Evolutionary conservation across 1,140 invertebrate species (phyloP), one percentile per base, ranked within the genome.

Genomic region (Hermetia illucens): DNA sequence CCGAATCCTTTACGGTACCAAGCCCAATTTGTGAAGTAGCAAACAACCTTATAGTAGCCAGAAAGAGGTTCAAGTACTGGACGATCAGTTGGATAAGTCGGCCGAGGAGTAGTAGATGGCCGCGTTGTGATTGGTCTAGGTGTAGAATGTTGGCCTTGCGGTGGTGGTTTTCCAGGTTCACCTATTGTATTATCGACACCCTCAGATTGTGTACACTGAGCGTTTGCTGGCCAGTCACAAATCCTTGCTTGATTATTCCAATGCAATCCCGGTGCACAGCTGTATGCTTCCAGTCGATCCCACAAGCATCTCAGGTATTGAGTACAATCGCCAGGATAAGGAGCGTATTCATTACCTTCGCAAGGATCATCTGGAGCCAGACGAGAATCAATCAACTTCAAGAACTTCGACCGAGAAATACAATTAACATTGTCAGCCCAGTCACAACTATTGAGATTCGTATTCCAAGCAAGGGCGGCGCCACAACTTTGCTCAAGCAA

Each of bases 21-120:
- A 1, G 88, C 84, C 89, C 89, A 93, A 50, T 92, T 93, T 0
- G 87, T 91, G 52, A 90, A 92, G 53, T 93, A 93, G 48, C 88
- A 93, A 1, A 92, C 82, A 0, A 93, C 65, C 61, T 86, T 75
- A 44, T 71, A 79, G 32, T 70, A 60, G n/a, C 65, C 70, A 62
- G 55, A 49, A 16, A 54, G 37, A 1, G 67, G 63, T 42, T 65
- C 54, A 8, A 70, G 43, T 0, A 48, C 48, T 12, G 57, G 60
- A 13, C 52, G 56, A 3, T 55, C 52, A 0, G 50, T 55, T 17
- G 54, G 54, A 35, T 52, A 53, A 9, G 51, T 58, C 2, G 59
- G 54, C 37, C 52, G 52, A 0, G 52, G 20, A 9, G 59, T 51
- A 4, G 52, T 60, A 27, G 44, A 48, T 2, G 43, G 47, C 10